phyloP scores from a whole-genome alignment of 2,797 vertebrate genomes.

The Ciconia nigra region DNA sequence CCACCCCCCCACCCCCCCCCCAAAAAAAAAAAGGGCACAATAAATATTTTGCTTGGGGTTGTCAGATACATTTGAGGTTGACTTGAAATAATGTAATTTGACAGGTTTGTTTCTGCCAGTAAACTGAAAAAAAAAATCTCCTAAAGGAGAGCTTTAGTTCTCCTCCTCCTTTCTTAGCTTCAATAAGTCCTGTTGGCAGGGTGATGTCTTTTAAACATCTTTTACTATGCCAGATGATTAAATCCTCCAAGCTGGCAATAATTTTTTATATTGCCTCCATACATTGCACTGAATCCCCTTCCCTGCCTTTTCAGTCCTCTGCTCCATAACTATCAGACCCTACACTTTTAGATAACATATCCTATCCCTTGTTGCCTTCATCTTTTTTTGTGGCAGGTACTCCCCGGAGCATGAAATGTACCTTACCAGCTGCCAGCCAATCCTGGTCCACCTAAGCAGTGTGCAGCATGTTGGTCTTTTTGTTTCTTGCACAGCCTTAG shows the following conservation, averaged over 20 bases:
- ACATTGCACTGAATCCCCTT: neutral
- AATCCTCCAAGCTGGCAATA: neutral
- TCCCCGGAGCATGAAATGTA: neutral
- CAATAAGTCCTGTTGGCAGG: neutral
- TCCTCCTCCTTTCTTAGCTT: neutral
- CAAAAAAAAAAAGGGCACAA: neutral
- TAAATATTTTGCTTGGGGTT: neutral
- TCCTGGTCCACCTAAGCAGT: neutral
- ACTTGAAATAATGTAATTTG: neutral
- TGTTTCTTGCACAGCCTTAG: neutral
- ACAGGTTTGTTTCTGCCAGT: neutral
- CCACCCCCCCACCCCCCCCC: accelerated
- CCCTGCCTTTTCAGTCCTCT: neutral
- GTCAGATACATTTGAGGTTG: neutral
- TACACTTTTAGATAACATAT: neutral
- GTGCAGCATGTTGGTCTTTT: neutral
- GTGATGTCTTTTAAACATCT: neutral
- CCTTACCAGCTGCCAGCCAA: neutral
- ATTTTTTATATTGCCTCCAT: neutral
- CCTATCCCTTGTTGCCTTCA: neutral
- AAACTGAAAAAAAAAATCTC: neutral
- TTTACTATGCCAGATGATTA: neutral
- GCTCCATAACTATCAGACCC: neutral
- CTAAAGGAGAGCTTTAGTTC: neutral
- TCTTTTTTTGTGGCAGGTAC: neutral